phyloP scores from a whole-genome alignment of 2,888 invertebrate species.

The Iphiclides podalirius region DNA sequence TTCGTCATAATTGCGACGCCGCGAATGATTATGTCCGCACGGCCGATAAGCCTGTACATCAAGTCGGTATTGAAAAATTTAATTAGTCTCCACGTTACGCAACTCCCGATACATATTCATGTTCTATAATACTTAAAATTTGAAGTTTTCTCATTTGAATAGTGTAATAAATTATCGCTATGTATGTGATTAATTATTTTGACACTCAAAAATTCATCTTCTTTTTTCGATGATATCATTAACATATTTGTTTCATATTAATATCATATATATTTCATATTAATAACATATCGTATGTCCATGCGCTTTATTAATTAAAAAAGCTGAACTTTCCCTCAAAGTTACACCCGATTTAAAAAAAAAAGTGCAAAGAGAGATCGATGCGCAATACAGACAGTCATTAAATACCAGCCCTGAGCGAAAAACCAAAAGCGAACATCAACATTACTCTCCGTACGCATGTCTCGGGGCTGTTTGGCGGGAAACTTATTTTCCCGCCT shows the following conservation, averaged over 20 bases:
- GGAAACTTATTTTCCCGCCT: constrained; percentile 77
- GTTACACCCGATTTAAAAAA: not conserved
- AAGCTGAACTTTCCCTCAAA: not conserved
- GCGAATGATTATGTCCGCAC: constrained; percentile 67
- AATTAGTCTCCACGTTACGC: constrained; percentile 10
- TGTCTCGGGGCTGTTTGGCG: constrained; percentile 64
- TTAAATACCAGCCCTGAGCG: constrained; percentile 21
- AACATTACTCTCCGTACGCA: constrained; percentile 69
- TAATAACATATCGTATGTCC: too few species aligned
- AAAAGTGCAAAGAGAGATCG: constrained; percentile 8
- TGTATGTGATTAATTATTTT: not conserved
- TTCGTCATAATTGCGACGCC: constrained; percentile 77
- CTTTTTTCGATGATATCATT: not conserved
- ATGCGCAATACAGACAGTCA: constrained; percentile 14
- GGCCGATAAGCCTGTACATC: constrained; percentile 52
- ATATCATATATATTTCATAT: not conserved
- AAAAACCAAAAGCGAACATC: constrained; percentile 49
- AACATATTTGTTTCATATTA: not conserved
- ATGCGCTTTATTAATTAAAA: not conserved
- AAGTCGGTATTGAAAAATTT: constrained; percentile 10
- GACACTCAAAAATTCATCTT: not conserved
- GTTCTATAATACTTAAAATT: not conserved
- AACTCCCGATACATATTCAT: not conserved
- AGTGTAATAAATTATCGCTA: not conserved
- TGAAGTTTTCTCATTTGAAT: not conserved